Base-by-base conservation (phyloP, 2,113 vertebrate species). In the Quiscalus mexicanus region DNA sequence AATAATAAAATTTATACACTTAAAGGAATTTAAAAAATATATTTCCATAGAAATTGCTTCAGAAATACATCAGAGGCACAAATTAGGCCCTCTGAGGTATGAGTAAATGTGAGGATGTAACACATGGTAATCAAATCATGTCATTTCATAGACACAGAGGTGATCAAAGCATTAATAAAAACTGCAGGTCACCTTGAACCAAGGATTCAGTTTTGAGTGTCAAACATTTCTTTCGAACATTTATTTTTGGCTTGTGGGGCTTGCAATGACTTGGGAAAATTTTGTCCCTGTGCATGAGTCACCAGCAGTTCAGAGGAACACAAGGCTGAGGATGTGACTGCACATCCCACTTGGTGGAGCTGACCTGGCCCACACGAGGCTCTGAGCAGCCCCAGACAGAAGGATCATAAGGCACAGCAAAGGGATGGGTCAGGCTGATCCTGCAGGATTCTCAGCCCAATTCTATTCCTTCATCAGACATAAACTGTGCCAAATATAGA, bases 131-230 rank as follows among this genome's bases (percentile, higher is more conserved):
- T 97, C 77, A 1, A 94, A 95, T 97, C 88, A 88, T 96, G 92
- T 96, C 89, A 95, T 96, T 90, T 96, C 87, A 82, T 39, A 93
- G 93, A 81, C 74, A 80, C 31, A 33, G 70, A 95, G 90, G 77
- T 95, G 96, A 97, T 97, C 96, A 97, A 97, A 96, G 85, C 89
- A 87, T 93, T 93, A 95, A 95, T 84, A 89, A 89, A 94, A 94
- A 69, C 74, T 75, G 84, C 86, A 95, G 96, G 94, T 97, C 96
- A 97, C 95, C 96, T 97, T 97, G 95, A 95, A 81, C 52, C 31
- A 33, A 77, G 67, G 83, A 94, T 59, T 92, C 73, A 33, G 55
- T 87, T 96, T 92, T 20, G 24, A 93, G 83, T 82, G 84, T 83
- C 91, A 87, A 93, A 62, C 33, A 2, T 62, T 75, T 82, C 56